Conservation (phyloP, 2,888 invertebrate species). For the Chrysotoxum bicinctum region DNA sequence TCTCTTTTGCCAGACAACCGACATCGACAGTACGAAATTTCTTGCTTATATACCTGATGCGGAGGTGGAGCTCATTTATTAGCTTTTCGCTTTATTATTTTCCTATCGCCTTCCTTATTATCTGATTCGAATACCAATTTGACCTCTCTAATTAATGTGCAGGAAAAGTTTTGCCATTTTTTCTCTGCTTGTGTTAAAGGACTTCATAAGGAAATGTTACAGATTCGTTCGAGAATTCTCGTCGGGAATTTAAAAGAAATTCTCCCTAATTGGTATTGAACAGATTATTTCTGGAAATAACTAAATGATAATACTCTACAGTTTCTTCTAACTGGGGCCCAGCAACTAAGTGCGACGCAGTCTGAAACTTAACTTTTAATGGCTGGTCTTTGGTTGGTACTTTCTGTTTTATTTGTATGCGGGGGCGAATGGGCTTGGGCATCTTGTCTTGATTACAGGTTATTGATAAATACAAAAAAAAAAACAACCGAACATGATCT, state of each 20-base stretch:
- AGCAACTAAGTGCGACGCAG: background rate
- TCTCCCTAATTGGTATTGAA: too few species aligned
- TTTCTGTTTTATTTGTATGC: background rate
- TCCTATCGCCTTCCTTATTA: slow-evolving; percentile 47
- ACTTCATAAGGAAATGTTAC: background rate
- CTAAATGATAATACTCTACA: too few species aligned
- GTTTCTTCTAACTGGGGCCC: too few species aligned
- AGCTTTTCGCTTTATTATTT: slow-evolving; percentile 57
- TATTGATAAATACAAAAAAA: slow-evolving; percentile 58
- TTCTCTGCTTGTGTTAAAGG: background rate
- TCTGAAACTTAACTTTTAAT: background rate
- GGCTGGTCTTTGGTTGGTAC: background rate
- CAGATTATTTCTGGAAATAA: too few species aligned
- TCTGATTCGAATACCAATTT: slow-evolving; percentile 53
- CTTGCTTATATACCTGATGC: background rate
- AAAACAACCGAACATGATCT: slow-evolving; percentile 37
- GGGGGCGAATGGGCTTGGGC: background rate
- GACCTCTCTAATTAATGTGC: slow-evolving; percentile 52
- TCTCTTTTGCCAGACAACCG: background rate
- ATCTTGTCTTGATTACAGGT: slow-evolving; percentile 57
- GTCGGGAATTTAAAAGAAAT: too few species aligned
- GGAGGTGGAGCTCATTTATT: slow-evolving; percentile 51
- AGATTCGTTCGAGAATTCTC: background rate
- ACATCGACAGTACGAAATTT: background rate
- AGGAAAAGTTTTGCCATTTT: slow-evolving; percentile 44